Evolutionary conservation across 2,888 invertebrate species (phyloP).

Genomic region (Cantharis lateralis): DNA sequence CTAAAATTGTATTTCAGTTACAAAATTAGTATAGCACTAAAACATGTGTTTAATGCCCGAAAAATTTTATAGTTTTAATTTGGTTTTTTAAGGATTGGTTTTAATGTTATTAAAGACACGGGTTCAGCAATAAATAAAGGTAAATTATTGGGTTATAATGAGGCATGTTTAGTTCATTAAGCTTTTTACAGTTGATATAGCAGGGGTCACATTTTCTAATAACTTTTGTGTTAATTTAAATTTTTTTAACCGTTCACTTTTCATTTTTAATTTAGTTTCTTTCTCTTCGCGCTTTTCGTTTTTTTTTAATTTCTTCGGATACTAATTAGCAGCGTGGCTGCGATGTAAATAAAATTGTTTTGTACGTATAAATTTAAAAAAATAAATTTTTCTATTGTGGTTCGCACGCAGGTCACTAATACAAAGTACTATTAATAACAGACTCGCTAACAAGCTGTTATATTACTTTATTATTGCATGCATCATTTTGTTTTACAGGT

Average conservation of each 20-base stretch:
- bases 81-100: slow-evolving; percentile 26
- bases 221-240: background rate
- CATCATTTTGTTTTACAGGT: slow-evolving; percentile 40
- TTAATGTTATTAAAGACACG: slow-evolving; percentile 28
- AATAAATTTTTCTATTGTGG: slow-evolving; percentile 3
- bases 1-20: background rate
- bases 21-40: background rate
- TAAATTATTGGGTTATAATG: slow-evolving; percentile 35
- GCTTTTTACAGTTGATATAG: slow-evolving; percentile 8
- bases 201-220: background rate
- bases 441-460: slow-evolving; percentile 41
- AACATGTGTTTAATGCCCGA: slow-evolving; percentile 3
- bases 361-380: background rate
- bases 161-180: slow-evolving; percentile 22
- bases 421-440: slow-evolving; percentile 35
- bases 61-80: slow-evolving; percentile 30
- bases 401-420: slow-evolving; percentile 28
- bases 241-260: background rate
- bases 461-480: slow-evolving; percentile 40
- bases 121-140: slow-evolving; percentile 36
- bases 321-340: background rate
- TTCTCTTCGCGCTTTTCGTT: background rate
- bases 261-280: background rate
- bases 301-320: background rate
- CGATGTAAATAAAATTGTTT: background rate